phyloP scores from a whole-genome alignment of 1,140 invertebrate species.

The Ericerus pela region DNA sequence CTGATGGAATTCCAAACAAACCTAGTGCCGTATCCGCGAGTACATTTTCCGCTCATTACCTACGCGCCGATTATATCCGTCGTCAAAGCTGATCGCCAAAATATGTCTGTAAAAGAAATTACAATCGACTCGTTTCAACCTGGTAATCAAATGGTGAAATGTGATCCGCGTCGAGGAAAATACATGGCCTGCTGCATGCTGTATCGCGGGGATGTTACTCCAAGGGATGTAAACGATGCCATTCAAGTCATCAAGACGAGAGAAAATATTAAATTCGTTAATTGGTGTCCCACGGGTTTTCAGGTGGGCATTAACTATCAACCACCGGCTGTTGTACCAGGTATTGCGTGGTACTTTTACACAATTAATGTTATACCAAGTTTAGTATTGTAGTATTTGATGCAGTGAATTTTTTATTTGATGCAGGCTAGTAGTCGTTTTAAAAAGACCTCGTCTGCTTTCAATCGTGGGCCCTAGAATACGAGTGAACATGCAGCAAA shows the following conservation, averaged over 20 bases:
- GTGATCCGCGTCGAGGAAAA: conserved; percentile 32
- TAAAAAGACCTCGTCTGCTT: too few relatives aligned
- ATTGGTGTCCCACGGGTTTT: conserved; percentile 45
- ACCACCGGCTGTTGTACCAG: conserved; percentile 16
- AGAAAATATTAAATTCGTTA: conserved; percentile 37
- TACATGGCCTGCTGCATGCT: conserved; percentile 46
- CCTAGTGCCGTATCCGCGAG: conserved; percentile 44
- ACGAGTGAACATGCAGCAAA: too few relatives aligned
- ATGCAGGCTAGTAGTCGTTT: too few relatives aligned
- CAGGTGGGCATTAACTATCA: conserved; percentile 27
- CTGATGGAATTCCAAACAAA: conserved; percentile 53
- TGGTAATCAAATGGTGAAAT: conserved; percentile 41
- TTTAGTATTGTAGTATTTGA: too few relatives aligned
- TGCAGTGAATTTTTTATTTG: too few relatives aligned
- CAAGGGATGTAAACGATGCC: conserved; percentile 44
- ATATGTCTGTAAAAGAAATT: conserved; percentile 45
- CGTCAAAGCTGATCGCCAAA: conserved; percentile 67
- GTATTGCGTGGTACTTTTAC: neutral
- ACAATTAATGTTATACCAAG: too few relatives aligned
- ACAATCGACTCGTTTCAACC: conserved; percentile 16
- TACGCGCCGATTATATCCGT: conserved; percentile 69
- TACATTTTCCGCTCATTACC: conserved; percentile 51
- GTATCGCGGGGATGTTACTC: conserved; percentile 38
- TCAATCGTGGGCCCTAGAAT: too few relatives aligned
- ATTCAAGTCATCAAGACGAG: conserved; percentile 35